A percentile compares a stretch with the other conserved stretches of the same genome.
Conservation (phyloP, 2,797 vertebrate genomes). For the Phataginus tricuspis region DNA sequence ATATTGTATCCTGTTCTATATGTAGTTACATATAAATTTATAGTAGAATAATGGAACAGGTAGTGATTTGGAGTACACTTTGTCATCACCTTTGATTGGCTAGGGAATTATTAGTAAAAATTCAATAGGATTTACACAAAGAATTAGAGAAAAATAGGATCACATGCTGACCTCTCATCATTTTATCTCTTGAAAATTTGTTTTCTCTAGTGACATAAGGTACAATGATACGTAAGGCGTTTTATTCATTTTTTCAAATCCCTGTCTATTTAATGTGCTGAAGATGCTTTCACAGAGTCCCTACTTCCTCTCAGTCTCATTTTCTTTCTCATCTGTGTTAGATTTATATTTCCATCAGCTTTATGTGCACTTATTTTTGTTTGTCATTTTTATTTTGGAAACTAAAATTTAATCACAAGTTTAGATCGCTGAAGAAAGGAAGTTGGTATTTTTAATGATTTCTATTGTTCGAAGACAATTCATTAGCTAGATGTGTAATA, state of each 20-base stretch:
- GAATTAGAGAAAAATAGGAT: not conserved
- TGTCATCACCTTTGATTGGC: not conserved
- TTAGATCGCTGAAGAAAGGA: not conserved
- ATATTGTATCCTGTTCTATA: fast-evolving
- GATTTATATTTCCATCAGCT: slow-evolving; percentile 19
- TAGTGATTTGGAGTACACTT: not conserved
- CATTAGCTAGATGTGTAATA: not conserved
- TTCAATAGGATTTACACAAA: slow-evolving; percentile 24
- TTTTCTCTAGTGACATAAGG: slow-evolving; percentile 53
- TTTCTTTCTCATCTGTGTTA: not conserved
- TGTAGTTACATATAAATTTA: not conserved
- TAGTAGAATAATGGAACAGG: not conserved
- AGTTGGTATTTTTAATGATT: slow-evolving; percentile 12
- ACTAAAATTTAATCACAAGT: not conserved
- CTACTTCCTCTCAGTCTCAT: not conserved
- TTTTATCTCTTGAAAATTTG: slow-evolving; percentile 47
- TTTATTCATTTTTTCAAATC: slow-evolving; percentile 30
- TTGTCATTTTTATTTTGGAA: slow-evolving; percentile 22
- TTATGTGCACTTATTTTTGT: not conserved
- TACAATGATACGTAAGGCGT: slow-evolving; percentile 29
- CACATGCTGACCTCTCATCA: not conserved
- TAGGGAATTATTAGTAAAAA: slow-evolving; percentile 30
- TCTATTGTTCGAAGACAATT: slow-evolving; percentile 46
- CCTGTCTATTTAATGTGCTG: slow-evolving; percentile 34
- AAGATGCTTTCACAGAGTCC: not conserved